Evolutionary conservation across 2,888 invertebrate genomes (phyloP), one percentile per base, ranked within the genome.

Genomic region (Megaustenia siamemsis): DNA sequence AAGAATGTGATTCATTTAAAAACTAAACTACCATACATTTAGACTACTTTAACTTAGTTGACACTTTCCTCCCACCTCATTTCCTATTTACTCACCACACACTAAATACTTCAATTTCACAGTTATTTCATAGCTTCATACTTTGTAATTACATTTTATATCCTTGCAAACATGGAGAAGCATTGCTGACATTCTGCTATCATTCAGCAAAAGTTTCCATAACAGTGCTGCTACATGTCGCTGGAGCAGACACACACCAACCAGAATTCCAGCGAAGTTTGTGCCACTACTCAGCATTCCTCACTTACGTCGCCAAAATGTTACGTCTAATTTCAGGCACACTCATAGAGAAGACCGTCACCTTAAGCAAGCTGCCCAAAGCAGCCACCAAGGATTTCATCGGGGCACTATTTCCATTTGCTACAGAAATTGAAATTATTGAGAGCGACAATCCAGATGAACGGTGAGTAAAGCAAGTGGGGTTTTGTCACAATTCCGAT

Each of bases 321-420:
- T 79, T 79, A 66, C 12, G 45, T 83, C 77, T 83, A 49, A 21
- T 83, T 83, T 84, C 84, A 84, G 84, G 84, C 68, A 84, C 43
- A 45, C 80, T 81, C 49, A 76, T 84, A 56, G 84, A 84, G 84
- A 84, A 81, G 80, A 73, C 75, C 66, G 84, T 84, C 81, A 84
- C 84, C 43, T 73, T 84, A 56, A 84, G 45, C 84, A 84, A 81
- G 71, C 75, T 84, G 79, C 84, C 84, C 56, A 80, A 68, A 76
- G 80, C 79, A 63, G 84, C 84, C 76, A 84, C 84, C 35, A 84
- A 84, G 40, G 84, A 84, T 76, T 84, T 84, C 84, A 79, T 84
- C 84, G 84, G 80, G 40, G 84, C 84, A 45, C 66, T 84, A 32
- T 84, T 84, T 73, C 84, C 84, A 32, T 84, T 84, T 76, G 75